These are phyloP conservation scores for Tuta absoluta DNA, from an alignment of 2,888 invertebrate genomes.

Conservation along the genomic window DNA sequence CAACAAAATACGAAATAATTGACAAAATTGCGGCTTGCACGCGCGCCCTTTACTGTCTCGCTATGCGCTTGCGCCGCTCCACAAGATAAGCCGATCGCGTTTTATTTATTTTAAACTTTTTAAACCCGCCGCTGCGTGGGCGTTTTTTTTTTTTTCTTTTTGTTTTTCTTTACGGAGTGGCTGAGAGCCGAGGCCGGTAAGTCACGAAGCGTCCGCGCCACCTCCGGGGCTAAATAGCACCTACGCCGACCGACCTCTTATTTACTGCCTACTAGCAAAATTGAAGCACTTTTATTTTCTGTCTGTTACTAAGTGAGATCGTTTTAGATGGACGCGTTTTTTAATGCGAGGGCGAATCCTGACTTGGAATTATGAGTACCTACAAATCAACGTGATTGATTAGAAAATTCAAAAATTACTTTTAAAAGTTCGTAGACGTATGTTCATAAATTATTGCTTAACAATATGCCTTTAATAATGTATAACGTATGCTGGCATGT, in stretches of 20 bases:
- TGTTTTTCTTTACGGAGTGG: conserved; percentile 42
- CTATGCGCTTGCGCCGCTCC: conserved; percentile 47
- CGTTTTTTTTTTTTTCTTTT: conserved; percentile 46
- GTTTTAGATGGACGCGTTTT: background rate
- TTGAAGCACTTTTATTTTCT: conserved; percentile 1
- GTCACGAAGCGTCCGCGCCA: conserved; percentile 74
- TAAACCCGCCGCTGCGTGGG: conserved; percentile 62
- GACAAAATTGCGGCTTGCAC: conserved; percentile 47
- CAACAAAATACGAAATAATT: conserved; percentile 36
- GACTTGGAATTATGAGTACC: too few species aligned
- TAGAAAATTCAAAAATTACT: too few species aligned
- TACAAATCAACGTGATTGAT: too few species aligned
- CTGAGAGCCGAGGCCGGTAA: conserved; percentile 60
- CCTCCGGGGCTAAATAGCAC: conserved; percentile 79
- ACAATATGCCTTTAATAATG: too few species aligned
- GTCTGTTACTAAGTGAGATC: conserved; percentile 6
- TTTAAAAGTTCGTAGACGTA: too few species aligned
- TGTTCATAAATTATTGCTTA: too few species aligned
- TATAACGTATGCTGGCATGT: background rate
- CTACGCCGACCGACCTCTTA: conserved; percentile 56
- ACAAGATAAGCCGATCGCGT: conserved; percentile 77
- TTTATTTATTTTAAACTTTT: conserved; percentile 81
- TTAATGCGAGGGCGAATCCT: background rate
- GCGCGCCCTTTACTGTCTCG: conserved; percentile 62
- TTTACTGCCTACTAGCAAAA: conserved; percentile 41